Evolutionary conservation across 2,888 invertebrate genomes (phyloP), one percentile per base, ranked within the genome.

Genomic region (Tachystola acroxantha): DNA sequence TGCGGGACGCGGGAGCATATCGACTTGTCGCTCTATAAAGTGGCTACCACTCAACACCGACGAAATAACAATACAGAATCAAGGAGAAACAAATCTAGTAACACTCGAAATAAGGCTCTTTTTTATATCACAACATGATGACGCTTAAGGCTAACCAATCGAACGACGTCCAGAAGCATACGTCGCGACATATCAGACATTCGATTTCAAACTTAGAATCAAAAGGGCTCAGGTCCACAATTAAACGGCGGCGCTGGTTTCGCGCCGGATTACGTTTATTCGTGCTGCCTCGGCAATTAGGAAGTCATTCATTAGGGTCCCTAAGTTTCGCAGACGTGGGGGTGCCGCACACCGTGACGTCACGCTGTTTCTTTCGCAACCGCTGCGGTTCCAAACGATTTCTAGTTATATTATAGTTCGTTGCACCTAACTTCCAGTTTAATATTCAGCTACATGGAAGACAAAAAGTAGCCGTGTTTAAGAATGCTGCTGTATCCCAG

Each of bases 241-340:
- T 86, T 85, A 81, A 78, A 77, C 58, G 63, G 52, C 59, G 66
- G 42, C 52, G 50, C 41, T 44, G 51, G 55, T 70, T 71, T 75
- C 74, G 75, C 71, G 77, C 74, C 77, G 77, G 81, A 80, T 78
- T 80, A 75, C 72, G 72, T 71, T 78, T 74, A 75, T 81, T 80
- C 76, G 79, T 80, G 76, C 71, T 70, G 72, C 70, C 63, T 79
- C 81, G 80, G 81, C 85, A 85, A 86, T 86, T 86, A 86, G 86
- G 86, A 85, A 86, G 86, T 86, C 76, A 74, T 84, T 86, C 86
- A 86, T 86, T 85, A 85, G 74, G 82, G 75, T 80, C 85, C 86
- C 84, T 84, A 85, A 85, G 84, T 85, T 86, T 81, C 67, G 82
- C 84, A 86, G 85, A 85, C 84, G 80, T 71, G 76, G 81, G 86